These are phyloP conservation scores for Brachypterus glaber DNA, from an alignment of 2,888 invertebrate species.

Conservation along the genomic window DNA sequence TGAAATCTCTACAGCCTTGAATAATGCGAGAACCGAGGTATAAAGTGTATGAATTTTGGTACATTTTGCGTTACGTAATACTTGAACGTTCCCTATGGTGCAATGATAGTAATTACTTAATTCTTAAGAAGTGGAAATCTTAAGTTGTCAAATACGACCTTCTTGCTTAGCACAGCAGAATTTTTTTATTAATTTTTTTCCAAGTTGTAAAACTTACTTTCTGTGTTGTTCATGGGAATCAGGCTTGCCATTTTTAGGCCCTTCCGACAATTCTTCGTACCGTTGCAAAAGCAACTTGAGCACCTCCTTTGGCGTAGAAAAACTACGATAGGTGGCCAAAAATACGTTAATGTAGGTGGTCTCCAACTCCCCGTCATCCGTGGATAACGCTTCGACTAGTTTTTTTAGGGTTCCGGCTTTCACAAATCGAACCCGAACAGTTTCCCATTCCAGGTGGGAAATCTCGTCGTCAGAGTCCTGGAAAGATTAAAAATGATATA, in stretches of 20 bases:
- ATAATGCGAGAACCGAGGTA: too few relatives aligned
- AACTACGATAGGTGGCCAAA: conserved; percentile 87
- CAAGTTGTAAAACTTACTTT: too few relatives aligned
- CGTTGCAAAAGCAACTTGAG: conserved; percentile 70
- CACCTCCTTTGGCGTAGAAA: conserved; percentile 80
- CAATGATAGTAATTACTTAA: too few relatives aligned
- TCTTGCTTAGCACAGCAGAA: not conserved
- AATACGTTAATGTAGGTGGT: conserved; percentile 97
- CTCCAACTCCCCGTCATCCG: conserved; percentile 92
- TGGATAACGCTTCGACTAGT: conserved; percentile 86
- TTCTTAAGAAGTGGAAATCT: too few relatives aligned
- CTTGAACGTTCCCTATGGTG: too few relatives aligned
- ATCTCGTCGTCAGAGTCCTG: conserved; percentile 86
- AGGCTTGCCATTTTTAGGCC: conserved; percentile 43
- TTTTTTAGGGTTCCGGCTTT: conserved; percentile 93
- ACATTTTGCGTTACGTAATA: too few relatives aligned
- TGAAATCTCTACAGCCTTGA: too few relatives aligned
- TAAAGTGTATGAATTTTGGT: too few relatives aligned
- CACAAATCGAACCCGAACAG: conserved; percentile 86
- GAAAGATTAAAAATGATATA: conserved; percentile 27
- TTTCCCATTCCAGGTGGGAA: conserved; percentile 98
- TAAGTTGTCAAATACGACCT: too few relatives aligned
- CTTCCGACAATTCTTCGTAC: conserved; percentile 59
- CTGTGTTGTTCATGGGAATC: conserved; percentile 60
- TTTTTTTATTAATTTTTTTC: conserved; percentile 8